phyloP scores from a whole-genome alignment of 2,888 invertebrate genomes.

The Athetis lepigone region DNA sequence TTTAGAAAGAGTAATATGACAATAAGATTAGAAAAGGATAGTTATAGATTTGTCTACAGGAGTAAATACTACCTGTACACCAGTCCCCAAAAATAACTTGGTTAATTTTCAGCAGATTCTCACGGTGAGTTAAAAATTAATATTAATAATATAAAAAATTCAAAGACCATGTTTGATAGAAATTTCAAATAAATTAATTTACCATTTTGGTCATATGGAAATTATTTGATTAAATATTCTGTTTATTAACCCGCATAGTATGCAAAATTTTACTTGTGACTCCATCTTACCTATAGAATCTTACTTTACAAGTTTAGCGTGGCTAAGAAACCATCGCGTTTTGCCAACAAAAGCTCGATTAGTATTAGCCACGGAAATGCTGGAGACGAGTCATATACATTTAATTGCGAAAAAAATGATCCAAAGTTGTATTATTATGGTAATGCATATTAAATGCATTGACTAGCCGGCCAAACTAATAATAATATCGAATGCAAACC shows the following conservation, averaged over 20 bases:
- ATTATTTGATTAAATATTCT: slow-evolving; percentile 16
- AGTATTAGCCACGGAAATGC: not conserved
- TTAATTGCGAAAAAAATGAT: not conserved
- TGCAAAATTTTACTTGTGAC: slow-evolving; percentile 8
- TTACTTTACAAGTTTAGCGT: slow-evolving; percentile 18
- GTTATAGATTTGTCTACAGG: slow-evolving; percentile 4
- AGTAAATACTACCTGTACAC: not conserved
- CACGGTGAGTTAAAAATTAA: not conserved
- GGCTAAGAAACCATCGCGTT: slow-evolving; percentile 12
- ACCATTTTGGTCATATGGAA: slow-evolving; percentile 26
- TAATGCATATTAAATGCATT: slow-evolving; percentile 7
- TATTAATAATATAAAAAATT: no score
- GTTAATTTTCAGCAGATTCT: not conserved
- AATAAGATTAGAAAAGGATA: slow-evolving; percentile 26
- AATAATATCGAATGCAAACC: not conserved
- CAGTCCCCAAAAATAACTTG: slow-evolving; percentile 9
- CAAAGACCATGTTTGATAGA: not conserved
- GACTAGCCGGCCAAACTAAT: not conserved
- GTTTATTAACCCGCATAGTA: slow-evolving; percentile 32
- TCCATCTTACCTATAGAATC: slow-evolving; percentile 13
- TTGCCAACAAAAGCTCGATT: slow-evolving; percentile 2
- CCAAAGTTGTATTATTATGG: no score
- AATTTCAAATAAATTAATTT: slow-evolving; percentile 1
- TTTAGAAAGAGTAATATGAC: slow-evolving; percentile 39
- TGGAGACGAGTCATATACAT: not conserved